Base-by-base conservation (phyloP, 35 echinoderm and acorn worm genomes). In the Ptychodera flava region DNA sequence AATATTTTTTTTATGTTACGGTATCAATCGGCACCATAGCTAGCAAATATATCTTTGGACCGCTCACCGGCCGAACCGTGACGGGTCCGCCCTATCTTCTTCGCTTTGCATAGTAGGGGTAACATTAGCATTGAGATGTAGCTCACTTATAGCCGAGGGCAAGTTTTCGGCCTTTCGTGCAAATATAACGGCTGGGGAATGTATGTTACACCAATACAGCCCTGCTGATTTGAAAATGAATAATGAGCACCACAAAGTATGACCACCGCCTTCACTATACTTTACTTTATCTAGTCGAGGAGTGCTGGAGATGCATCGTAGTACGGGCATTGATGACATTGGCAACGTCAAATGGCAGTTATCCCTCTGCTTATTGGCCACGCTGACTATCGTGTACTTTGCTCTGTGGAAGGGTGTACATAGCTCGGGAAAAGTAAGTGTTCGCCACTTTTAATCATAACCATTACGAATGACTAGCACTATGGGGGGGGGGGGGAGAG, bases 371-470 rank as follows among this genome's bases (percentile, higher is more conserved):
- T 82, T 94, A 30, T 31, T 87, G 1, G 85, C 89, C 15, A 88
- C 90, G 32, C 38, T 94, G 1, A 34, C 84, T 1, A 77, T 91
- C 32, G 38, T 94, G 0, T 94, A 90, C 79, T 94, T 94, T 77
- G 83, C 92, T 22, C 33, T 94, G 0, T 94, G 92, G 92, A 94
- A 94, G 83, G 92, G 92, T 0, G 92, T 94, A n/a, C 90, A 90
- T 37, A 87, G 88, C 0, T 94, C 92, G 34, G 92, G 92, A 88
- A 94, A 94, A 81, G 92, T 94, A 79, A 37, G 84, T 38, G 32
- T 15, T 29, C 64, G 35, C 22, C 28, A 31, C 16, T 32, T 0
- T 15, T 87, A 37, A 1, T 32, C 31, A 80, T 30, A 16, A 30
- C 29, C n/a, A n/a, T n/a, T n/a, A n/a, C n/a, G n/a, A n/a, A n/a